Evolutionary conservation across 2,888 invertebrate species (phyloP), one percentile per base, ranked within the genome.

Genomic region (Chydorus sphaericus): DNA sequence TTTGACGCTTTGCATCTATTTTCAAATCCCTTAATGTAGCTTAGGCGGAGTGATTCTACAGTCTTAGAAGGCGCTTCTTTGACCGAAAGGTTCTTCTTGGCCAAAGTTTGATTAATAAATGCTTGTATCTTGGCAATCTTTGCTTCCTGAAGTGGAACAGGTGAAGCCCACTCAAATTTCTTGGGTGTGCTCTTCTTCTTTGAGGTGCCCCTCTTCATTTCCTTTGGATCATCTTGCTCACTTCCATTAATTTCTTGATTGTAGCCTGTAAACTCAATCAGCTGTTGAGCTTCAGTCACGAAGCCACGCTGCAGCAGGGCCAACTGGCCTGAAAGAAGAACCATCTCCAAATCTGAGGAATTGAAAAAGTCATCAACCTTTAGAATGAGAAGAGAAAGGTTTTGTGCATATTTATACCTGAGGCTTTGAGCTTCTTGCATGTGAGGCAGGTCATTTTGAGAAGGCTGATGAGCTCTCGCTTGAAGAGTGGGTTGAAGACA

Each of bases 401-500:
- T n/a, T n/a, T n/a, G 39, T 20, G n/a, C 18, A 39, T 26, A n/a
- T 8, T 6, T 23, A 18, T 37, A 52, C 54, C 20, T 26, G 37
- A 16, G 16, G n/a, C 14, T 5, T 23, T 3, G 14, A 54, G 29
- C 4, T 11, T 76, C 61, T 73, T 78, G 66, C 91, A 91, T 54
- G 74, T 71, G 5, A 84, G 68, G 65, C 91, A 91, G 20, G 79
- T 76, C 1, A 82, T 71, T 60, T 78, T 77, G 53, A 89, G 73
- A 8, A 90, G 68, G 1, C 74, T 77, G 56, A 76, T 78, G 18
- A 94, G 73, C 30, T 79, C 75, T 65, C 81, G 82, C 60, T 85
- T 82, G 65, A 91, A 90, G 49, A 97, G 66, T 0, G 97, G 96
- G 74, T 97, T 96, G 57, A 88, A 82, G 0, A 91, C 85, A 0